These are phyloP conservation scores for Proterorhinus semilunaris DNA, from an alignment of 2,113 vertebrate species.

Conservation along the genomic window DNA sequence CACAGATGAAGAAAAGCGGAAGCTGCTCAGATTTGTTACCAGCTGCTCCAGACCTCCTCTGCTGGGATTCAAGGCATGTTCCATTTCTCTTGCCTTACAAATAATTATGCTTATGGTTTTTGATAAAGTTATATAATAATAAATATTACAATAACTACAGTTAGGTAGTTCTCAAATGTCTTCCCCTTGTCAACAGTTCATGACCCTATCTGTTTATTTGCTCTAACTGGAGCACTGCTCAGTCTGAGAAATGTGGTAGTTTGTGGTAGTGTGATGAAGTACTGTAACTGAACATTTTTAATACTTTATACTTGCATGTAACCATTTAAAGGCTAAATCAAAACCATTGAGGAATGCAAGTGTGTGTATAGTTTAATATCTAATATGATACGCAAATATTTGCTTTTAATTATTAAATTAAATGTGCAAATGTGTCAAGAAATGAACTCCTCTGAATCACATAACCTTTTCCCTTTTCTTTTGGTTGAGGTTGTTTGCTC, in stretches of 20 bases:
- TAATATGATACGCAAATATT: too few species aligned
- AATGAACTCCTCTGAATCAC: slow-evolving; percentile 38
- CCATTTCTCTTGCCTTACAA: neutral
- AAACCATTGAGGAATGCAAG: too few species aligned
- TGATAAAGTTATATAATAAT: too few species aligned
- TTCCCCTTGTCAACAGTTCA: slow-evolving; percentile 36
- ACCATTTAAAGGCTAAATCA: too few species aligned
- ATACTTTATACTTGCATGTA: too few species aligned
- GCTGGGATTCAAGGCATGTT: slow-evolving; percentile 91
- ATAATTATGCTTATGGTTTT: neutral
- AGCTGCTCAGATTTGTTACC: slow-evolving; percentile 94
- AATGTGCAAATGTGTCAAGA: neutral
- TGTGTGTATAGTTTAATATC: too few species aligned
- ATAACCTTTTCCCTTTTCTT: slow-evolving; percentile 8
- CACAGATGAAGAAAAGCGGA: slow-evolving; percentile 95
- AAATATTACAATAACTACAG: neutral
- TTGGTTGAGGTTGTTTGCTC: slow-evolving; percentile 36
- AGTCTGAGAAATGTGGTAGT: too few species aligned
- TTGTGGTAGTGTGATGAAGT: too few species aligned
- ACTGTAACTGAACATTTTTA: too few species aligned
- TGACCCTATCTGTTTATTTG: slow-evolving; percentile 40
- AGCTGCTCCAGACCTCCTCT: slow-evolving; percentile 97
- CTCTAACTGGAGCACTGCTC: too few species aligned
- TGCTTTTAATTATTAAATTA: too few species aligned
- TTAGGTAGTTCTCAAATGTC: too few species aligned